phyloP scores from a whole-genome alignment of 2,113 vertebrate genomes.

The Sylvia atricapilla region DNA sequence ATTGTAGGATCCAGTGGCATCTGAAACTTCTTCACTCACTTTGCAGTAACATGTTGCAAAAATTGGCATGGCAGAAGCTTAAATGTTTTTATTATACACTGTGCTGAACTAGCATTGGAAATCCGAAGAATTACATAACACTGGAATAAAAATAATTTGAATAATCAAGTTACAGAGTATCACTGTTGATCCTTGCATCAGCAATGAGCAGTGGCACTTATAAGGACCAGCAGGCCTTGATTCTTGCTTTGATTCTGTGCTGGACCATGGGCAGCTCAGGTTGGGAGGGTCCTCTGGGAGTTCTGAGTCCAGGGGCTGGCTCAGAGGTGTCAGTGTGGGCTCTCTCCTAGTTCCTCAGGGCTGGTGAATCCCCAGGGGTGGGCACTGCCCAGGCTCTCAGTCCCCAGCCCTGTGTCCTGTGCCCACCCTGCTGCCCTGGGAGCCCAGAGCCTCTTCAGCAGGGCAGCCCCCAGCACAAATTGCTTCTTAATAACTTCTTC shows the following conservation, averaged over 20 bases:
- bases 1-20: not conserved
- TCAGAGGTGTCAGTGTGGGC: not conserved
- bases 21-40: not conserved
- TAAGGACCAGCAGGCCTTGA: not conserved
- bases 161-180: not conserved
- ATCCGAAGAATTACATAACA: not conserved
- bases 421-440: not conserved
- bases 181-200: not conserved
- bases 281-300: not conserved
- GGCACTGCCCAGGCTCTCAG: not conserved
- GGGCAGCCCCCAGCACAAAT: not conserved
- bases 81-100: not conserved
- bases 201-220: accelerated
- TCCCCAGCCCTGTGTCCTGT: not conserved
- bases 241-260: not conserved
- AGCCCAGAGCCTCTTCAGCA: not conserved
- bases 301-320: not conserved
- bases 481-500: not conserved
- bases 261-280: not conserved
- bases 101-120: not conserved
- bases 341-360: not conserved
- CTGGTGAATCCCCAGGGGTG: not conserved
- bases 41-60: not conserved
- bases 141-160: not conserved
- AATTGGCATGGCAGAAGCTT: not conserved